Percentiles rank a stretch among this genome's conserved stretches.
phyloP scores from a whole-genome alignment of 2,888 invertebrate genomes.

The Eupithecia tripunctaria region DNA sequence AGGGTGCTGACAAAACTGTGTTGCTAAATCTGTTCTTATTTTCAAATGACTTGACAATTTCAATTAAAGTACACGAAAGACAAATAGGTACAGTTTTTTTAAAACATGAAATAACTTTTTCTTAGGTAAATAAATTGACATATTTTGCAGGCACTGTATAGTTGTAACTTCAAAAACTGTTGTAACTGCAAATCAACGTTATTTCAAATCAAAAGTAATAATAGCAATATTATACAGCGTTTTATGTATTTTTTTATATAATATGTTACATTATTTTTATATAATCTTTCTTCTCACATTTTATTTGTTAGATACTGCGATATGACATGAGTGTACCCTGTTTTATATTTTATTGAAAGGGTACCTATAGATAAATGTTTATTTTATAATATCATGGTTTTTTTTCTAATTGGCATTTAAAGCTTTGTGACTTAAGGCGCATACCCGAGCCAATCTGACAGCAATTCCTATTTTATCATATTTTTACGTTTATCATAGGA shows the following conservation, averaged over 20 bases:
- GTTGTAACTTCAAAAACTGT: background rate
- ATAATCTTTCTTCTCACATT: background rate
- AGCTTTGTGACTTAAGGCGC: no score
- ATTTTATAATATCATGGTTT: background rate
- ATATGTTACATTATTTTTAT: background rate
- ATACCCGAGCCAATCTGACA: no score
- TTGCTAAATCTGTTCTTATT: background rate
- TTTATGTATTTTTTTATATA: background rate
- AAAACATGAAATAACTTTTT: background rate
- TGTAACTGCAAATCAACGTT: background rate
- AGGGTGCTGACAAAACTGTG: conserved; percentile 53
- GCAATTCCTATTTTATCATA: no score
- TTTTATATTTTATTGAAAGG: background rate
- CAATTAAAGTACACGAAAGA: background rate
- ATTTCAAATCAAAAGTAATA: no score
- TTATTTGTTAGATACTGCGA: background rate
- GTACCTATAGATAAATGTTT: background rate
- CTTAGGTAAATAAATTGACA: background rate
- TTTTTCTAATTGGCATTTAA: background rate
- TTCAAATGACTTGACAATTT: background rate
- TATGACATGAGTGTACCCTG: background rate
- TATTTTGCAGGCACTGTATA: background rate
- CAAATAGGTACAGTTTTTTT: background rate
- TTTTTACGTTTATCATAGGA: no score
- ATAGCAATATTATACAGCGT: no score